A percentile compares a stretch with the other conserved stretches of the same genome.
phyloP scores from a whole-genome alignment of 2,113 vertebrate species.

The Irena cyanogastra region DNA sequence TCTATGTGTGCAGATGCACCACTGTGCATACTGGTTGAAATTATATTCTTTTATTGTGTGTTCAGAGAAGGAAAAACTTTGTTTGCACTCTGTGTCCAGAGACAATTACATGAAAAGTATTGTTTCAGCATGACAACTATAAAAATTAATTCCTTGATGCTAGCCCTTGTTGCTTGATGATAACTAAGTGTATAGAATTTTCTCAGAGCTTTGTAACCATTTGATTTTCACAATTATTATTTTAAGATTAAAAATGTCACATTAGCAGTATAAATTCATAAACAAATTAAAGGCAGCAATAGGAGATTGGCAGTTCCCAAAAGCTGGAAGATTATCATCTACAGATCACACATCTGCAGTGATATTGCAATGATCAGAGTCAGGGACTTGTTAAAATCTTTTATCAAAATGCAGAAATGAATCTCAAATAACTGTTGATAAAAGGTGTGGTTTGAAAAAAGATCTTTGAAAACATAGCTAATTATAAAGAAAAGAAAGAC shows the following conservation, averaged over 20 bases:
- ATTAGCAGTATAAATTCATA: not conserved
- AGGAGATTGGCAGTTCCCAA: not conserved
- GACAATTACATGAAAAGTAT: not conserved
- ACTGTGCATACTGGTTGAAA: not conserved
- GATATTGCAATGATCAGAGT: not conserved
- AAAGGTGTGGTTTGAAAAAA: not conserved
- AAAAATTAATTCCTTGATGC: not conserved
- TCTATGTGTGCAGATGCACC: not conserved
- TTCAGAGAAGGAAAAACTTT: not conserved
- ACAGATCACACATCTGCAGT: not conserved
- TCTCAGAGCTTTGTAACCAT: not conserved
- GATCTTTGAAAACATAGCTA: not conserved
- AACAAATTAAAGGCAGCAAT: not conserved
- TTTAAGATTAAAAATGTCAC: not conserved
- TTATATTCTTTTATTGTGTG: not conserved
- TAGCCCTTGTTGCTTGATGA: not conserved
- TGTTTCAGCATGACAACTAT: not conserved
- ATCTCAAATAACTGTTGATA: not conserved
- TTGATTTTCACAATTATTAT: not conserved
- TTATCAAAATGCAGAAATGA: not conserved
- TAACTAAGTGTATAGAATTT: not conserved
- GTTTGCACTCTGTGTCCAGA: not conserved
- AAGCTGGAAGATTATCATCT: not conserved
- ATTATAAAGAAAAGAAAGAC: not conserved
- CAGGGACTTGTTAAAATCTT: not conserved